Evolutionary conservation across 2,113 vertebrate genomes (phyloP).

Genomic region (Bothrops jararaca): DNA sequence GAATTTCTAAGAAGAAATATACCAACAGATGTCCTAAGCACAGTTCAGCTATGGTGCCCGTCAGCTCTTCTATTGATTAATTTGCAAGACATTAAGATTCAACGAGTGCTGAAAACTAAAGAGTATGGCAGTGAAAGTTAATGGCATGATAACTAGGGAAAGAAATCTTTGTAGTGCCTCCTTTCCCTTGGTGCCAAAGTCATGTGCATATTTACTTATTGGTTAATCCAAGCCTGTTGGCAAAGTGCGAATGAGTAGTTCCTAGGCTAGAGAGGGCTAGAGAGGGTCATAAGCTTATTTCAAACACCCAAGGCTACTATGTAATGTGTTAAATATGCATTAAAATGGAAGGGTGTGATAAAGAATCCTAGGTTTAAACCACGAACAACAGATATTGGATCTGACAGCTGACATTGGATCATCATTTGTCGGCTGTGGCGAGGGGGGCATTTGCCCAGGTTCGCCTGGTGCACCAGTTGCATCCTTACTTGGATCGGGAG

Average conservation of each 20-base stretch:
- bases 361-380: not conserved
- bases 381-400: not conserved
- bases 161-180: not conserved
- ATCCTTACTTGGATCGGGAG: too few relatives aligned
- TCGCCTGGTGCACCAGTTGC: too few relatives aligned
- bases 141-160: not conserved
- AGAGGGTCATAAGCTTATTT: not conserved
- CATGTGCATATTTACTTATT: not conserved
- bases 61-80: not conserved
- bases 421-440: too few relatives aligned
- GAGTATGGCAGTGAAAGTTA: not conserved
- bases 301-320: not conserved
- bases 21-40: not conserved
- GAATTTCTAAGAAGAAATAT: not conserved
- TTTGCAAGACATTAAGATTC: not conserved
- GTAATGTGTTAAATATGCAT: not conserved
- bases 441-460: too few relatives aligned
- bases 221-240: not conserved
- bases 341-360: not conserved
- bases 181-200: not conserved
- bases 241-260: not conserved
- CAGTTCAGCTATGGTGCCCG: not conserved
- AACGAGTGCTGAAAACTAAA: not conserved
- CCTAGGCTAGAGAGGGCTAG: not conserved
- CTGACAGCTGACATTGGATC: too few relatives aligned